A percentile compares a stretch with the other conserved stretches of the same genome.
Conservation (phyloP, 1,140 invertebrate species). For the Aphaenogaster rudis region DNA sequence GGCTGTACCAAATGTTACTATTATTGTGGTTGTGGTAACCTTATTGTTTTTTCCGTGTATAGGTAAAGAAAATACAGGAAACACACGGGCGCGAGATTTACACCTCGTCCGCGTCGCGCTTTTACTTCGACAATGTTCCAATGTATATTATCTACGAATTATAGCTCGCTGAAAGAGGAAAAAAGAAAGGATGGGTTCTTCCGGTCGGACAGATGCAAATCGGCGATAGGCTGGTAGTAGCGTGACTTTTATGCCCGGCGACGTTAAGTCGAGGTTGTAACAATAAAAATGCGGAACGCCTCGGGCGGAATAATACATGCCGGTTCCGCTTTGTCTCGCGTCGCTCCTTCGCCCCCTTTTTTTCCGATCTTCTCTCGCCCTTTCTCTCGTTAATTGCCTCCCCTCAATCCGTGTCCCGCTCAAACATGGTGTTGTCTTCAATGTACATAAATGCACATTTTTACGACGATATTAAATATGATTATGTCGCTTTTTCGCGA, state of each 20-base stretch:
- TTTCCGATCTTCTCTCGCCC: background rate
- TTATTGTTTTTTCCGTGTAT: too few relatives aligned
- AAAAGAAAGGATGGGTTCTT: conserved; percentile 34
- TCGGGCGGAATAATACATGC: conserved; percentile 48
- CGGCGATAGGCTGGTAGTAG: conserved; percentile 36
- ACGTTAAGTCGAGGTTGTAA: conserved; percentile 53
- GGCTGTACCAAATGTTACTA: too few relatives aligned
- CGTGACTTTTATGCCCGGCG: conserved; percentile 54
- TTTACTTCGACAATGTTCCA: conserved; percentile 7
- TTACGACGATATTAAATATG: conserved; percentile 60
- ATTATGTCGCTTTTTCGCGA: conserved; percentile 48
- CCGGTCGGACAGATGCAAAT: conserved; percentile 61
- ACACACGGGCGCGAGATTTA: conserved; percentile 1
- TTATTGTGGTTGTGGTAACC: too few relatives aligned
- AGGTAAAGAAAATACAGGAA: conserved; percentile 1
- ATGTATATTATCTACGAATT: conserved; percentile 43
- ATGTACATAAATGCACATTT: conserved; percentile 58
- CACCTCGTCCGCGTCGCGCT: background rate
- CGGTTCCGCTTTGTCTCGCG: conserved; percentile 48
- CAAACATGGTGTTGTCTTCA: conserved; percentile 2
- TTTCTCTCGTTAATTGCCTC: conserved; percentile 27
- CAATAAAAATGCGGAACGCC: conserved; percentile 61
- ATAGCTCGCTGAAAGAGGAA: background rate
- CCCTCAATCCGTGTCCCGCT: conserved; percentile 12
- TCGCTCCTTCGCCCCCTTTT: background rate